These are phyloP conservation scores for Lepidocyrtinus sp. DNA, from an alignment of 2,888 invertebrate genomes.

Conservation along the genomic window DNA sequence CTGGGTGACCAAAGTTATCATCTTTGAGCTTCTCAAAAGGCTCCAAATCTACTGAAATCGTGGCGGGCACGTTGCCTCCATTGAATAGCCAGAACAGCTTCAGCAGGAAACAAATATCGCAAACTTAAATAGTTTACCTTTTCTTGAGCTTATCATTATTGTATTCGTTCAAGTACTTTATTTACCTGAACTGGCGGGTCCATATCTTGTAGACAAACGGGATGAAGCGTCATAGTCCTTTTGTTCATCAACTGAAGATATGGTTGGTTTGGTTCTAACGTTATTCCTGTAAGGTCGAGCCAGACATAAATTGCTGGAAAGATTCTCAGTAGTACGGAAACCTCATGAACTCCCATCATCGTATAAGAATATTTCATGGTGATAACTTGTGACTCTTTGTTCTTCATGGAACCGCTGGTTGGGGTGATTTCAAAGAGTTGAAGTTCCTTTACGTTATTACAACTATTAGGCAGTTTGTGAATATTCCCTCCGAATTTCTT, in stretches of 20 bases:
- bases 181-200: conserved; percentile 67
- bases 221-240: conserved; percentile 58
- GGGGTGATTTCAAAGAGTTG: conserved; percentile 48
- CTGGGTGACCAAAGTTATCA: conserved; percentile 63
- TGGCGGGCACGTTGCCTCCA: conserved; percentile 58
- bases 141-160: not conserved
- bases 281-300: conserved; percentile 60
- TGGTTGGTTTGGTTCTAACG: conserved; percentile 48
- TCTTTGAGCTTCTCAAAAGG: conserved; percentile 61
- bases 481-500: conserved; percentile 35
- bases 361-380: conserved; percentile 51
- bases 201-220: conserved; percentile 58
- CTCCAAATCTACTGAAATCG: conserved; percentile 57
- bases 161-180: not conserved
- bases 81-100: conserved; percentile 65
- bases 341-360: conserved; percentile 53
- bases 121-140: not conserved
- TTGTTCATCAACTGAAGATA: conserved; percentile 58
- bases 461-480: conserved; percentile 15
- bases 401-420: conserved; percentile 38
- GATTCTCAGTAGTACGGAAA: conserved; percentile 59
- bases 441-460: conserved; percentile 24
- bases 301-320: conserved; percentile 67
- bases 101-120: not conserved
- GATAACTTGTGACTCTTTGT: conserved; percentile 53